Percentiles rank a stretch among this genome's conserved stretches.
These are phyloP conservation scores for Hyposoter didymator DNA, from an alignment of 2,888 invertebrate species.

Conservation along the genomic window DNA sequence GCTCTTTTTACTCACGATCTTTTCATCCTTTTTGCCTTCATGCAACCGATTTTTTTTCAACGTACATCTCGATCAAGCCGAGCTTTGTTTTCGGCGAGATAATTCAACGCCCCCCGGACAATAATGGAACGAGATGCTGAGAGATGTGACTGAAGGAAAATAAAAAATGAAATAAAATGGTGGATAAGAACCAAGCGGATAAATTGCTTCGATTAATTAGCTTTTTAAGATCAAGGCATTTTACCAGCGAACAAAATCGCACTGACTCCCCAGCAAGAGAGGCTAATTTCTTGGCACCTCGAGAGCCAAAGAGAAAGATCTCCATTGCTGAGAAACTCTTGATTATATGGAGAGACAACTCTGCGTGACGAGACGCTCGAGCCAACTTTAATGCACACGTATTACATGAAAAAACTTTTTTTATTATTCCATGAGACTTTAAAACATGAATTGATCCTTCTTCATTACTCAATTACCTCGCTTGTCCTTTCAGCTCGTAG, in stretches of 20 bases:
- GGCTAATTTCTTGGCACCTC: conserved; percentile 55
- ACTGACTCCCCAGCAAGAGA: conserved; percentile 19
- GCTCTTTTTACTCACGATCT: conserved; percentile 10
- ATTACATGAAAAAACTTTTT: conserved; percentile 20
- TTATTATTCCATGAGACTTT: background rate
- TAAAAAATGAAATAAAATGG: background rate
- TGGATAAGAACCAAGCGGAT: conserved; percentile 34
- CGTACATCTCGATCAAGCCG: conserved; percentile 40
- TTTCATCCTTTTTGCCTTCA: background rate
- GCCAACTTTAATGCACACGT: conserved; percentile 28
- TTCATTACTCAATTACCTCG: background rate
- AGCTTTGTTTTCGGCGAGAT: conserved; percentile 61
- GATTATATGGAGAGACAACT: conserved; percentile 45
- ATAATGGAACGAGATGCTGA: conserved; percentile 55
- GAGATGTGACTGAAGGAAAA: conserved; percentile 6
- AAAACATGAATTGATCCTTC: background rate
- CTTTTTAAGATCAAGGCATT: conserved; percentile 48
- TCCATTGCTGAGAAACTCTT: conserved; percentile 38
- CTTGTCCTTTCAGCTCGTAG: background rate
- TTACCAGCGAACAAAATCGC: conserved; percentile 1
- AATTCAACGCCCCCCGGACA: conserved; percentile 56
- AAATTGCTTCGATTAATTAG: conserved; percentile 67
- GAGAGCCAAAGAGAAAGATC: conserved; percentile 39
- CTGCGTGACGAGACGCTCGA: conserved; percentile 50
- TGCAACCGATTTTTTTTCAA: conserved; percentile 7